Base-by-base conservation (phyloP, 1,140 invertebrate genomes). In the Bombus huntii region DNA sequence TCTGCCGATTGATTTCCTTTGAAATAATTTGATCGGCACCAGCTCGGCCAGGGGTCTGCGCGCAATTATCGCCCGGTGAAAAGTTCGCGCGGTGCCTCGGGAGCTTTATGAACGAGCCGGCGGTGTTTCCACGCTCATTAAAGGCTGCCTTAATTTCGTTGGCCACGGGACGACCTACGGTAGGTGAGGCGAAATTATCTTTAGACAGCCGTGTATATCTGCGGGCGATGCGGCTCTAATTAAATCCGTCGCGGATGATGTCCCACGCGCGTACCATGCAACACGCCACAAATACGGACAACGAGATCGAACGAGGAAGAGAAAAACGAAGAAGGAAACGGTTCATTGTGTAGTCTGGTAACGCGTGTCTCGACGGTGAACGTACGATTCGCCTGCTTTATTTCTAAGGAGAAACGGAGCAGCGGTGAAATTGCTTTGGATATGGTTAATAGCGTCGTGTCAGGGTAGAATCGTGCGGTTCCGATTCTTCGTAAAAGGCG, bases 131-230 rank as follows among this genome's bases (percentile, higher is more conserved):
- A 75, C 71, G 81, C 81, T 83, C 72, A 53, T 83, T 75, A 83
- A 66, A 73, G 9, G 44, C 42, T 59, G 59, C 42, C 59, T 83
- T 83, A 75, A 83, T 75, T 83, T 75, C 39, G 81, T 83, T 83
- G 74, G 31, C 72, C n/a, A 53, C 53, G 79, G 53, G n/a, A 47
- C 42, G 70, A n/a, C 25, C 47, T 53, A 42, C 37, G 37, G 71
- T 65, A 82, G 81, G 71, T n/a, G 57, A 82, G 39, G 42, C 72
- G 72, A 83, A 83, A 83, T 83, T 83, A 83, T 83, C 71, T 75
- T 53, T 28, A 44, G 57, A 65, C 72, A 82, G 57, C 31, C 70
- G 47, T 25, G 70, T 25, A 22, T 66, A 82, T 82, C 80, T 47
- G 71, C 37, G 47, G 81, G 81, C 81, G 71, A 74, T 28, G 81